Conservation (phyloP, 2,888 invertebrate genomes). For the Latrodectus hesperus region DNA sequence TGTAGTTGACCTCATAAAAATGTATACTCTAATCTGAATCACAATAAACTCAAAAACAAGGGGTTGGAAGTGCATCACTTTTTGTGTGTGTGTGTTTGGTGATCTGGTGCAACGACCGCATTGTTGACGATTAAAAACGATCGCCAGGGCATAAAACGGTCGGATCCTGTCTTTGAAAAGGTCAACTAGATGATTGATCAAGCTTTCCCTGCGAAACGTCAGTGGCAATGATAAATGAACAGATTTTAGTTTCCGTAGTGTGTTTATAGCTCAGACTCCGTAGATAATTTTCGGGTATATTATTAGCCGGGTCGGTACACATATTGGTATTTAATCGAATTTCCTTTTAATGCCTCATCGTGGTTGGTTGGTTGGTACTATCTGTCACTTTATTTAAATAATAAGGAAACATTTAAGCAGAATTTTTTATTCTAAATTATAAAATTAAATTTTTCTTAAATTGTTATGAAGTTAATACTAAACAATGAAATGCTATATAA, state of each 20-base stretch:
- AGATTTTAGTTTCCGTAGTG: too few relatives aligned
- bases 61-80: not conserved
- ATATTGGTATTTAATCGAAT: too few relatives aligned
- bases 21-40: not conserved
- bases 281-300: too few relatives aligned
- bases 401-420: too few relatives aligned
- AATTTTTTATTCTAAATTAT: not conserved
- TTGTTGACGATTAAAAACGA: constrained; percentile 17
- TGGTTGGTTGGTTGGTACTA: too few relatives aligned
- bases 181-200: not conserved
- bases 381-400: too few relatives aligned
- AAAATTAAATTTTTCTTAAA: not conserved
- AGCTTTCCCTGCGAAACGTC: not conserved
- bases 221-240: not conserved
- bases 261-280: too few relatives aligned
- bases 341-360: too few relatives aligned
- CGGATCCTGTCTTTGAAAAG: not conserved
- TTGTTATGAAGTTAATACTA: not conserved
- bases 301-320: too few relatives aligned
- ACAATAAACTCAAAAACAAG: not conserved
- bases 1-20: not conserved
- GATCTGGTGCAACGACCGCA: constrained; percentile 28
- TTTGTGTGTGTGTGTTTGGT: not conserved
- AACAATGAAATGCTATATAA: not conserved
- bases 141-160: constrained; percentile 10